Evolutionary conservation across 2,113 vertebrate species (phyloP), one percentile per base, ranked within the genome.

Genomic region (Panthera uncia): DNA sequence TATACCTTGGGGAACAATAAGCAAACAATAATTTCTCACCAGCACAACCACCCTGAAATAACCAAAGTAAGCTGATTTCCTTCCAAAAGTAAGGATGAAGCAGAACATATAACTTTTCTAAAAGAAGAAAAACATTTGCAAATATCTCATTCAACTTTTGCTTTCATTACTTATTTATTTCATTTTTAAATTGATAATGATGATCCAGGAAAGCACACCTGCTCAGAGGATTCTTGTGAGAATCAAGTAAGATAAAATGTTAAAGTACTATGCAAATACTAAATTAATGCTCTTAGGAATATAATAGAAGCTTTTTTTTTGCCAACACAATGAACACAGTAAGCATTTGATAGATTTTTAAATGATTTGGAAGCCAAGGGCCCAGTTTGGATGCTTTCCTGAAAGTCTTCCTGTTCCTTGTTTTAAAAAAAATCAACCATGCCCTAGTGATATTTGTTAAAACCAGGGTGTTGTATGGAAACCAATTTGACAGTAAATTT

Each of bases 161-260:
- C 74, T 92, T 65, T 63, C 33, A 45, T 89, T 66, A 63, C 23
- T 76, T 79, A 52, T 63, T 92, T 38, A 38, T 66, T 41, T 80
- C 31, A 38, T 85, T 96, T 91, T 96, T 45, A 79, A 96, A 93
- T 27, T 73, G n/a, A 91, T 89, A 13, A 31, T 50, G 16, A 97
- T 71, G 23, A 68, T 83, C 23, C 50, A 96, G 89, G 79, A 88
- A 45, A 55, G 11, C 36, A 92, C 36, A 27, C 7, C 41, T n/a
- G 41, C 25, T 85, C 29, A 31, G 73, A 91, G 57, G 15, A 95
- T 89, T 71, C 25, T 29, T 84, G 4, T 65, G 68, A 81, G 23
- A 97, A 68, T 36, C 74, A 76, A 97, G 27, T 73, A 85, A 83
- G 27, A 66, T 83, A 21, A 92, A 81, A 88, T 71, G 19, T 19